A percentile compares a stretch with the other conserved stretches of the same genome.
These are phyloP conservation scores for Ascidia mentula DNA, from an alignment of 23 tunicate genomes.

Conservation along the genomic window DNA sequence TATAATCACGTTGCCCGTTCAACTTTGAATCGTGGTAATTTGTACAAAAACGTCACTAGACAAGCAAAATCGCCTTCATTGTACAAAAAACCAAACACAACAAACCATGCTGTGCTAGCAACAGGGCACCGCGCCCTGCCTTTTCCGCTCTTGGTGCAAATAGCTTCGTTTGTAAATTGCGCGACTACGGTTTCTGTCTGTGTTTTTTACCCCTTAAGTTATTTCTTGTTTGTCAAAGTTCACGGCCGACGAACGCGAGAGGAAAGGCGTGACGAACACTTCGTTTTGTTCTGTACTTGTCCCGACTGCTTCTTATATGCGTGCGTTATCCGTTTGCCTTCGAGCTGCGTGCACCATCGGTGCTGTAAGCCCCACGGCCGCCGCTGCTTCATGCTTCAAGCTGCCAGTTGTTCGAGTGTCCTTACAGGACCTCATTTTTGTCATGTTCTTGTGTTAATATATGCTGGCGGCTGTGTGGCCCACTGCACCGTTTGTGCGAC, in stretches of 20 bases:
- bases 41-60: background rate
- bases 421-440: too few species aligned
- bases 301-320: background rate
- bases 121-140: background rate
- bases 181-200: conserved; percentile 10
- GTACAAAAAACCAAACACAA: background rate
- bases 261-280: conserved; percentile 9
- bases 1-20: conserved; percentile 1
- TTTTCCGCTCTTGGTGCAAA: conserved; percentile 11
- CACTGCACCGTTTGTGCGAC: background rate
- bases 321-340: too few species aligned
- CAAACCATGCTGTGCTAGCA: conserved; percentile 11
- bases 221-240: background rate
- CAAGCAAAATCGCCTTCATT: background rate
- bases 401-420: conserved; percentile 11
- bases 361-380: background rate
- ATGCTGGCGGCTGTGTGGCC: conserved; percentile 4
- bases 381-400: background rate
- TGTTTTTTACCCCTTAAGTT: conserved; percentile 4
- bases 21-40: background rate
- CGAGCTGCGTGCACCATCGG: too few species aligned
- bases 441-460: too few species aligned
- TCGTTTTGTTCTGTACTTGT: conserved; percentile 8
- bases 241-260: background rate
- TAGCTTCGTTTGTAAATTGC: conserved; percentile 5